phyloP scores from a whole-genome alignment of 1,140 invertebrate species.

The Drosophila neocordata region DNA sequence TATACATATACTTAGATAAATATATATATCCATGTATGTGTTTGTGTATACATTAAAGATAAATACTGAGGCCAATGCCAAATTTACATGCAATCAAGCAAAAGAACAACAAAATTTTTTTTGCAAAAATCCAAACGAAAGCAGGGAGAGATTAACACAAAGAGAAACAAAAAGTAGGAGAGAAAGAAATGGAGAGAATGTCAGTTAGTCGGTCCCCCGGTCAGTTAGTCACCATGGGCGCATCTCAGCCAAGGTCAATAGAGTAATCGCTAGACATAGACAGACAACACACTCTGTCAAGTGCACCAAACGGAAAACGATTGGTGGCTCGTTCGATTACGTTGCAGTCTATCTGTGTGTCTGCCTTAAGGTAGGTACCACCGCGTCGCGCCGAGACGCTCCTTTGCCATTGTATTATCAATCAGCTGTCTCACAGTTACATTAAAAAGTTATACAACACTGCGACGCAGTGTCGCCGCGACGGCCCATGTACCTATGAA shows the following conservation, averaged over 20 bases:
- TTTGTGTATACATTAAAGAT: constrained; percentile 19
- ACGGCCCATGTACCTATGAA: not conserved
- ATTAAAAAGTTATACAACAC: constrained; percentile 5
- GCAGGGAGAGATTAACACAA: not conserved
- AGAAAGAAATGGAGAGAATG: not conserved
- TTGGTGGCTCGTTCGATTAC: not conserved
- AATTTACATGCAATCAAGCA: constrained; percentile 30
- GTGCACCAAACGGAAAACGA: constrained; percentile 18
- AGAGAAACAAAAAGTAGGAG: not conserved
- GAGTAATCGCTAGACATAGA: constrained; percentile 21
- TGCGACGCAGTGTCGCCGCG: not conserved
- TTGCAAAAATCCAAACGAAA: not conserved
- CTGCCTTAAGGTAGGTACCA: no score
- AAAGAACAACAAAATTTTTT: no score
- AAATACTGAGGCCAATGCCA: constrained; percentile 28
- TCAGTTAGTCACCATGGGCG: not conserved
- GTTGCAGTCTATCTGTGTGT: not conserved
- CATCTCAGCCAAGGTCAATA: constrained; percentile 45
- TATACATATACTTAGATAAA: not conserved
- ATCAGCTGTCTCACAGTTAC: constrained; percentile 7
- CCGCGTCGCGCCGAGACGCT: no score
- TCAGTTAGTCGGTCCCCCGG: not conserved
- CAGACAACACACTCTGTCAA: not conserved
- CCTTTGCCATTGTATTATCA: not conserved
- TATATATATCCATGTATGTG: not conserved